Evolutionary conservation across 1,140 invertebrate species (phyloP), one percentile per base, ranked within the genome.

Genomic region (Magallana gigas): DNA sequence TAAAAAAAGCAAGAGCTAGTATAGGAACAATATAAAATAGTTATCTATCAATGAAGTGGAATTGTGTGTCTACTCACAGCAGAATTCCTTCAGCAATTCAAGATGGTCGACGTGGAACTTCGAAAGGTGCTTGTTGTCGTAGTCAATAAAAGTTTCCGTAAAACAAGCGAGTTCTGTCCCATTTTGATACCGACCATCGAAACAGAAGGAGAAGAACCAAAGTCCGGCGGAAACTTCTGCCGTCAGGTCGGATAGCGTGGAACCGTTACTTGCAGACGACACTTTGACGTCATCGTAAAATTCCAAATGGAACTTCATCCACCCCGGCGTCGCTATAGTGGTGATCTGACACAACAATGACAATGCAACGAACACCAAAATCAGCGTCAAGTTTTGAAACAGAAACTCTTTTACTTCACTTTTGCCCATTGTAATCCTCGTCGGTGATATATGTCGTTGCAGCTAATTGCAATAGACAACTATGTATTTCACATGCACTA

Each of bases 301-400:
- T 11, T 76, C 68, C 23, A 76, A 76, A 12, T 76, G 68, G 23
- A 76, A 29, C 68, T 76, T 76, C 68, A 76, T 76, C 68, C 68
- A 76, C 48, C 68, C 68, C 23, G 68, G 68, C 14, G 68, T 76
- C 9, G 68, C 68, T 29, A 76, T 76, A 11, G 68, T 76, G 9
- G 68, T 76, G 9, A 76, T 18, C 68, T 48, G 23, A 29, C 68
- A 76, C 23, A 76, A 6, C 23, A 76, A 23, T 5, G 68, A 76
- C 23, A 76, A 29, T 2, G 68, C 68, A 29, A 4, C 11, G 7
- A 76, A 2, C 23, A 76, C 23, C 23, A 76, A 76, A 36, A 76
- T 18, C 23, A 76, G 36, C 18, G 68, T 76, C 18, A 76, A 12
- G 68, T 76, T 76, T 29, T 76, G 18, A 12, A 76, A 76, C 9